Evolutionary conservation across 37 sponge, comb jelly and placozoan species (phyloP).

Genomic region (Tethya wilhelma): DNA sequence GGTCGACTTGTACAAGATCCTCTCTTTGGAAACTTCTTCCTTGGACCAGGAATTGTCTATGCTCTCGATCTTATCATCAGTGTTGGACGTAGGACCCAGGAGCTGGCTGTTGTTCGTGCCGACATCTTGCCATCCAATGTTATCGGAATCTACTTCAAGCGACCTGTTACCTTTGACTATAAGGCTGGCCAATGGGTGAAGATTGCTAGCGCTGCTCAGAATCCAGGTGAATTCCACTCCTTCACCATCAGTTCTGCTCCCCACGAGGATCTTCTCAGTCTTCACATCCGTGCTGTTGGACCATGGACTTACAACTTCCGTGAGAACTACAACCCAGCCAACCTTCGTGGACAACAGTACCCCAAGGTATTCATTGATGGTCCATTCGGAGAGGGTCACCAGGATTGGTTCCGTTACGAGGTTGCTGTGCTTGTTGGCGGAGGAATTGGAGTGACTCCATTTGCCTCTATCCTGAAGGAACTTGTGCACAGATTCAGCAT

Average conservation of each 20-base stretch:
- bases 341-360: constrained; percentile 53
- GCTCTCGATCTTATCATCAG: constrained; percentile 90
- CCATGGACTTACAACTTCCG: constrained; percentile 98
- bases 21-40: constrained; percentile 93
- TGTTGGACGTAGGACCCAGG: constrained; percentile 76
- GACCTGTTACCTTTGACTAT: constrained; percentile 90
- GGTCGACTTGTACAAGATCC: constrained; percentile 97
- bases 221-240: constrained; percentile 96
- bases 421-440: constrained; percentile 96
- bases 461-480: constrained; percentile 99
- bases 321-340: constrained; percentile 65
- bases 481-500: constrained; percentile 88
- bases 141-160: constrained; percentile 91
- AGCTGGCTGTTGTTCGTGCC: constrained; percentile 88
- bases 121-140: constrained; percentile 92
- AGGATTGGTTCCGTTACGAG: constrained; percentile 94
- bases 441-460: constrained; percentile 98
- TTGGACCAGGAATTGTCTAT: constrained; percentile 90
- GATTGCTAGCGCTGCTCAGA: constrained; percentile 79
- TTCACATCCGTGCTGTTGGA: constrained; percentile 95
- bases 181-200: constrained; percentile 96
- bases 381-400: constrained; percentile 98
- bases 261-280: constrained; percentile 90
- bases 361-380: constrained; percentile 93
- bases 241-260: constrained; percentile 98